A percentile compares a stretch with the other conserved stretches of the same genome.
Conservation (phyloP, 1,140 invertebrate species). For the Phocides pigmalion region DNA sequence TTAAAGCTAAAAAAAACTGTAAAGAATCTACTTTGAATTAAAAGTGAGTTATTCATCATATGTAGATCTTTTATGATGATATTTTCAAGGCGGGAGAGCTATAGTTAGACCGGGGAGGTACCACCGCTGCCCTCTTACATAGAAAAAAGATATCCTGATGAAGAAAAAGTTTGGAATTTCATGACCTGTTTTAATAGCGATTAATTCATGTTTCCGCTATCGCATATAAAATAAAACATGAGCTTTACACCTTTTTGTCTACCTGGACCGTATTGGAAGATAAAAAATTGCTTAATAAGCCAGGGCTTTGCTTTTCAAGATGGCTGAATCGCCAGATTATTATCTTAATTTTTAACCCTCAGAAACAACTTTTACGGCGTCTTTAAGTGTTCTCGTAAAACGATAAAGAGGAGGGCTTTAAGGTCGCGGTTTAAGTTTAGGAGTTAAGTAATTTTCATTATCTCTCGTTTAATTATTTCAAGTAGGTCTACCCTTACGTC, state of each 20-base stretch:
- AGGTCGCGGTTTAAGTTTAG: constrained; percentile 19
- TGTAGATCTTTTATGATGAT: no score
- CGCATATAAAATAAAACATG: not conserved
- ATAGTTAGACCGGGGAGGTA: no score
- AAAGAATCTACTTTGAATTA: no score
- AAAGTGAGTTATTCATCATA: no score
- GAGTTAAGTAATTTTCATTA: constrained; percentile 24
- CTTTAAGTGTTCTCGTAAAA: constrained; percentile 28
- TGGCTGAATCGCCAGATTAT: constrained; percentile 17
- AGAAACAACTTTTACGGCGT: constrained; percentile 15
- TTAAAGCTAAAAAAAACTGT: no score
- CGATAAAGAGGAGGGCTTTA: constrained; percentile 21
- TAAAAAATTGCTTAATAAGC: constrained; percentile 12
- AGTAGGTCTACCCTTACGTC: constrained; percentile 6
- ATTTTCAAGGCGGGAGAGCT: no score
- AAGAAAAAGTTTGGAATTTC: no score
- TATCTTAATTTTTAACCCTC: constrained; percentile 28
- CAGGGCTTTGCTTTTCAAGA: constrained; percentile 11
- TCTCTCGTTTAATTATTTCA: constrained; percentile 22
- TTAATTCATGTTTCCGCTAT: no score
- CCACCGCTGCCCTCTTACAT: no score
- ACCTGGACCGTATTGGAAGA: not conserved
- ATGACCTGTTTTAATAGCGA: no score
- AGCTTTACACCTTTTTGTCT: not conserved
- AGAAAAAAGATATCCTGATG: no score